Evolutionary conservation across 1,140 invertebrate species (phyloP).

Genomic region (Hyphantria cunea): DNA sequence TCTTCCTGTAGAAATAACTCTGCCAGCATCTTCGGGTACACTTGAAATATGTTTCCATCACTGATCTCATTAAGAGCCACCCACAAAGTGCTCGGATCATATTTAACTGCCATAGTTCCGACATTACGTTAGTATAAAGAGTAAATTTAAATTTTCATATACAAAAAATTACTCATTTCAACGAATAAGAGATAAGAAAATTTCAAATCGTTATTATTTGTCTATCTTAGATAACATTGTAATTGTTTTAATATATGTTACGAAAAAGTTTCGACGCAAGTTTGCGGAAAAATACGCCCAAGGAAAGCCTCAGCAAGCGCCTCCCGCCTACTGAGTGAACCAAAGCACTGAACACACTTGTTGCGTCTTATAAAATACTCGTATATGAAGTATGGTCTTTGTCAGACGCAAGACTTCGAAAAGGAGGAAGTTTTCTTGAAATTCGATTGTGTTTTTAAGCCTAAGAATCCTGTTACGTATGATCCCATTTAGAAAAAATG

Average conservation of each 20-base stretch:
- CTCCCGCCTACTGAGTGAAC: slow-evolving; percentile 50
- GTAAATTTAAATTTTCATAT: background rate
- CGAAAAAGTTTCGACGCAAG: background rate
- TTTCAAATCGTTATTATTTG: no score
- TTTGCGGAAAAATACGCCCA: slow-evolving; percentile 3
- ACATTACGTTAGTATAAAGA: slow-evolving; percentile 42
- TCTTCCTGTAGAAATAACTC: slow-evolving; percentile 76
- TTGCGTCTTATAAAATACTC: no score
- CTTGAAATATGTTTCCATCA: slow-evolving; percentile 78
- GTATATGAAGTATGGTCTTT: no score
- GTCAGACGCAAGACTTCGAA: no score
- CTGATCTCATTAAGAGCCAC: slow-evolving; percentile 78
- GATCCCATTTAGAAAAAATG: no score
- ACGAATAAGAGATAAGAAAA: no score
- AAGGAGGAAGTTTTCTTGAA: no score
- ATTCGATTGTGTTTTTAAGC: no score
- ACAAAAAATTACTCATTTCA: no score
- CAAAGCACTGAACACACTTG: slow-evolving; percentile 7
- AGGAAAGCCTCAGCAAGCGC: slow-evolving; percentile 46
- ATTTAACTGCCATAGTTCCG: slow-evolving; percentile 42
- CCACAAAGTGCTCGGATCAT: slow-evolving; percentile 77
- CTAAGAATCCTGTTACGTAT: no score
- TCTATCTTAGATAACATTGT: no score
- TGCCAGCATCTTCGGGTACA: slow-evolving; percentile 75
- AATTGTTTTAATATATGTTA: no score